phyloP scores from a whole-genome alignment of 2,888 invertebrate genomes.

The Endotricha flammealis region DNA sequence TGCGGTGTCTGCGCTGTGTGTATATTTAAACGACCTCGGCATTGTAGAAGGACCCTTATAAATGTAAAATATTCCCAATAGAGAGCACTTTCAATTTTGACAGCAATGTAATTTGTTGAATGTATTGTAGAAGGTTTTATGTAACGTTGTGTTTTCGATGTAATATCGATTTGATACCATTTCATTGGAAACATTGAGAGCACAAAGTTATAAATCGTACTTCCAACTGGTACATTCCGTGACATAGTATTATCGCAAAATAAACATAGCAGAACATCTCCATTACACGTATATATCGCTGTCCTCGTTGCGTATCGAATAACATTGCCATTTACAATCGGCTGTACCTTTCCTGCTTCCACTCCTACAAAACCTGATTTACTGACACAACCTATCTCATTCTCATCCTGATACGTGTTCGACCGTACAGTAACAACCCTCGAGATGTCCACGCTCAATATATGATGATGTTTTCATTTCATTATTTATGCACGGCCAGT shows the following conservation, averaged over 20 bases:
- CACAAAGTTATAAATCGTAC: slow-evolving; percentile 13
- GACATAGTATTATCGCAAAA: slow-evolving; percentile 21
- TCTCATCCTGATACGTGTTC: slow-evolving; percentile 18
- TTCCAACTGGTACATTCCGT: slow-evolving; percentile 20
- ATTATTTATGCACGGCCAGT: slow-evolving; percentile 49
- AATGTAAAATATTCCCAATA: too few relatives aligned
- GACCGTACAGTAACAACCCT: slow-evolving; percentile 21
- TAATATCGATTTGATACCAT: too few relatives aligned
- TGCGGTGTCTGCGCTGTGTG: too few relatives aligned
- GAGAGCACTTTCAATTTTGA: too few relatives aligned
- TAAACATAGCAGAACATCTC: slow-evolving; percentile 31
- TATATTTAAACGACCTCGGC: too few relatives aligned
- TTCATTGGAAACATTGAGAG: too few relatives aligned
- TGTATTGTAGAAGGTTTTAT: too few relatives aligned
- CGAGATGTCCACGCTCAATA: slow-evolving; percentile 33
- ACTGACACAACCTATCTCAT: slow-evolving; percentile 3
- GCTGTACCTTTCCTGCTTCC: slow-evolving; percentile 6
- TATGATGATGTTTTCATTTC: slow-evolving; percentile 52
- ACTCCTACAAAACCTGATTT: not conserved
- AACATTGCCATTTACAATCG: slow-evolving; percentile 7
- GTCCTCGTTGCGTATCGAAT: slow-evolving; percentile 14
- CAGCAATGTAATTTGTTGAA: too few relatives aligned
- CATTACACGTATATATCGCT: slow-evolving; percentile 30
- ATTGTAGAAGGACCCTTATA: too few relatives aligned
- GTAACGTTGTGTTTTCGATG: too few relatives aligned